Conservation (phyloP, 2,888 invertebrate species). For the Papilio elwesi region DNA sequence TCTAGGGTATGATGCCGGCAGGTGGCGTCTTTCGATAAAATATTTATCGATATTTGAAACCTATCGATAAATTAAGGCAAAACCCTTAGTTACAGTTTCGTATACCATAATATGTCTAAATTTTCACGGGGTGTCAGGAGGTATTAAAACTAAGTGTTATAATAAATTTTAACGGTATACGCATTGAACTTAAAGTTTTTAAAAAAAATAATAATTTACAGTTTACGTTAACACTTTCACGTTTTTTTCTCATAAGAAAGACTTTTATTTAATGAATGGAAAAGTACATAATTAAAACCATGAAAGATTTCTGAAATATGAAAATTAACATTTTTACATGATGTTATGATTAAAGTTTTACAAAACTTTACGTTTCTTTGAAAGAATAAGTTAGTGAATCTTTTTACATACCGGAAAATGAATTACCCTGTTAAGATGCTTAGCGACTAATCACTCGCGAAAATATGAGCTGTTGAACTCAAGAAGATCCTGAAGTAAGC, state of each 20-base stretch:
- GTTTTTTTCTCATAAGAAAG: too few relatives aligned
- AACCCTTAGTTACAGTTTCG: background rate
- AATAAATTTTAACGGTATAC: too few relatives aligned
- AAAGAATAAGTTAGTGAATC: slow-evolving; percentile 42
- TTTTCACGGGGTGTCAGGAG: too few relatives aligned
- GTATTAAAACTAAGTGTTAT: too few relatives aligned
- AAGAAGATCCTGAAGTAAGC: slow-evolving; percentile 54
- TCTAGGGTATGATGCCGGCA: slow-evolving; percentile 60
- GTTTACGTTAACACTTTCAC: too few relatives aligned
- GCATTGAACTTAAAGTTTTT: too few relatives aligned
- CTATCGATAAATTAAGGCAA: background rate
- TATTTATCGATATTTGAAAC: slow-evolving; percentile 20
- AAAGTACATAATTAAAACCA: too few relatives aligned
- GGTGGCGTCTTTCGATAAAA: slow-evolving; percentile 48
- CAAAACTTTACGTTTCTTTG: background rate
- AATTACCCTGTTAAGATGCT: slow-evolving; percentile 64
- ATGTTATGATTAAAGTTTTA: background rate
- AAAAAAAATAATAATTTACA: too few relatives aligned
- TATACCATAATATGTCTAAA: too few relatives aligned
- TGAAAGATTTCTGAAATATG: background rate
- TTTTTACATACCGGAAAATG: slow-evolving; percentile 73
- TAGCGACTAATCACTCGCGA: slow-evolving; percentile 69
- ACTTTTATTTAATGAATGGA: too few relatives aligned
- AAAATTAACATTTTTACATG: background rate
- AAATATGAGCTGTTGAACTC: slow-evolving; percentile 53